Evolutionary conservation across 2,888 invertebrate species (phyloP).

Genomic region (Heliconius hortense): DNA sequence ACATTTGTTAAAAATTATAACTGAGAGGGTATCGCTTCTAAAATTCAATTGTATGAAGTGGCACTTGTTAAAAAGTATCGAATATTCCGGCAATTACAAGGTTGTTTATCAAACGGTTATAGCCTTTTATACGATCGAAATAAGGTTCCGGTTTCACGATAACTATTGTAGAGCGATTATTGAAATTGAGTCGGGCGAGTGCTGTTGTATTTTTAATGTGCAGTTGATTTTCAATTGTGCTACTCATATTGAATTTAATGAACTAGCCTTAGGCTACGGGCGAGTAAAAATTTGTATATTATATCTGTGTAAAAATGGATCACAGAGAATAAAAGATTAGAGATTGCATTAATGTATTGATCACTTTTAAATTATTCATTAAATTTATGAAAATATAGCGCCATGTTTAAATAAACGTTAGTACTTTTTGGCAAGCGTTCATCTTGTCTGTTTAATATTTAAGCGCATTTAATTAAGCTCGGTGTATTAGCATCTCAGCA

Average conservation of each 20-base stretch:
- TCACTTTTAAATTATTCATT: slow-evolving; percentile 9
- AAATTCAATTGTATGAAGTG: slow-evolving; percentile 75
- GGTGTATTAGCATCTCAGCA: slow-evolving; percentile 19
- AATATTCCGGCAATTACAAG: slow-evolving; percentile 44
- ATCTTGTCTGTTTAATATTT: slow-evolving; percentile 27
- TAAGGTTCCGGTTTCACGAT: slow-evolving; percentile 34
- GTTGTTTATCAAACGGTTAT: slow-evolving; percentile 32
- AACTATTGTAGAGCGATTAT: slow-evolving; percentile 32
- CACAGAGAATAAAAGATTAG: background rate
- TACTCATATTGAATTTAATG: slow-evolving; percentile 24
- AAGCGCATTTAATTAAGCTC: slow-evolving; percentile 34
- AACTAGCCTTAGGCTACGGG: slow-evolving; percentile 3
- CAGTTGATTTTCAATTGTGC: slow-evolving; percentile 53
- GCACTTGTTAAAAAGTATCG: slow-evolving; percentile 60
- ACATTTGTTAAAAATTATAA: slow-evolving; percentile 80
- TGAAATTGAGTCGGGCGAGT: slow-evolving; percentile 38
- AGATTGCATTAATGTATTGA: background rate
- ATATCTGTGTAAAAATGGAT: background rate
- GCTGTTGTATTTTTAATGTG: slow-evolving; percentile 47
- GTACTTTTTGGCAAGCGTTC: slow-evolving; percentile 25
- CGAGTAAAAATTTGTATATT: background rate
- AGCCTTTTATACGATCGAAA: slow-evolving; percentile 23
- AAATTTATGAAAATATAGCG: slow-evolving; percentile 4
- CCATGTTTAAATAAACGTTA: slow-evolving; percentile 20
- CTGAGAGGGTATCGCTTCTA: slow-evolving; percentile 73